Evolutionary conservation across 2,113 vertebrate genomes (phyloP).

Genomic region (Todiramphus chloris): DNA sequence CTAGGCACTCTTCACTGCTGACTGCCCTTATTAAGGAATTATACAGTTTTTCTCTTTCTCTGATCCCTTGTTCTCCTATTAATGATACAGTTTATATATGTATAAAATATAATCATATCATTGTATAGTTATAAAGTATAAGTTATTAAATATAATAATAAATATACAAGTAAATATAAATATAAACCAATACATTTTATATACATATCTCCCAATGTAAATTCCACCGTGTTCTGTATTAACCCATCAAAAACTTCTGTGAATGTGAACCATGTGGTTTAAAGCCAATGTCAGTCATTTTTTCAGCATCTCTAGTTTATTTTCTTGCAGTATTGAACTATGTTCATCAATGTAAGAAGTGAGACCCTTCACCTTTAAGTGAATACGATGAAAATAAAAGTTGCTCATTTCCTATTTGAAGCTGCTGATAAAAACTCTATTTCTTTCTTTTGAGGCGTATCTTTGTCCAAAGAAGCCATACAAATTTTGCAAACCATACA

Average conservation of each 20-base stretch:
- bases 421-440: neutral
- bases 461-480: neutral
- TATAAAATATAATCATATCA: neutral
- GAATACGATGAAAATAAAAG: neutral
- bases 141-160: neutral
- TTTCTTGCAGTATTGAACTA: neutral
- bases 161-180: too few species aligned
- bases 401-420: neutral
- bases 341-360: neutral
- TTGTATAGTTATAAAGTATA: neutral
- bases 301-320: neutral
- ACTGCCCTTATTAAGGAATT: neutral
- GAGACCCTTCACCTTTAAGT: neutral
- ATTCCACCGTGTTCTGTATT: neutral
- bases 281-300: neutral
- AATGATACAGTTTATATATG: neutral
- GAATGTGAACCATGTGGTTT: neutral
- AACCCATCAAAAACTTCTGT: neutral
- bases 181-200: neutral
- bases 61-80: neutral
- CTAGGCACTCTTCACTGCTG: neutral
- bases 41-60: neutral
- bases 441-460: neutral
- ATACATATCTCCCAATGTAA: neutral
- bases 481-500: neutral